These are phyloP conservation scores for Hippoglossus stenolepis DNA, from an alignment of 2,113 vertebrate species.

Conservation along the genomic window DNA sequence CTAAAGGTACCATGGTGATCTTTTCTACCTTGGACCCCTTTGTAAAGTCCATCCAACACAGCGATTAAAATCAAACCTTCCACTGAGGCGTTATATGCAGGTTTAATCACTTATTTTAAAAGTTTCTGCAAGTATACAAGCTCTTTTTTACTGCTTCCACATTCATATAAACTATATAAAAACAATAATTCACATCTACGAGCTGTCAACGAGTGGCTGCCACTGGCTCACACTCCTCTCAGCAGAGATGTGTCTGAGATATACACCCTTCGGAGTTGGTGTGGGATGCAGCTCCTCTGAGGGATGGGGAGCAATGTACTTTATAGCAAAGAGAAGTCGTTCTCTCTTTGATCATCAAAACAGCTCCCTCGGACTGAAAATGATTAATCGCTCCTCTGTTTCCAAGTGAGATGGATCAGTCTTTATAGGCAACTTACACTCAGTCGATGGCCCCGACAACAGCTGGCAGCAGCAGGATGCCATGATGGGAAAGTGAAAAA, in stretches of 20 bases:
- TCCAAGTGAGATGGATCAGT: not conserved
- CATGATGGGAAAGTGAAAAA: not conserved
- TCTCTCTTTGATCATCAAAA: slow-evolving; percentile 18
- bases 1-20: not conserved
- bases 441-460: not conserved
- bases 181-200: slow-evolving; percentile 31
- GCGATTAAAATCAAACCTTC: not conserved
- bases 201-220: slow-evolving; percentile 35
- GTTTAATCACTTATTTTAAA: slow-evolving; percentile 18
- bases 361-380: slow-evolving; percentile 13
- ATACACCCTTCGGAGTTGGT: slow-evolving; percentile 16
- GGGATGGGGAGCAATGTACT: slow-evolving; percentile 7
- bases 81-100: too few relatives aligned
- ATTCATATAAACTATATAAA: slow-evolving; percentile 11
- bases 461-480: slow-evolving; percentile 14
- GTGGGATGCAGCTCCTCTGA: slow-evolving; percentile 3
- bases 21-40: slow-evolving; percentile 13
- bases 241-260: slow-evolving; percentile 24
- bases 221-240: slow-evolving; percentile 35
- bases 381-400: slow-evolving; percentile 3
- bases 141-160: slow-evolving; percentile 21
- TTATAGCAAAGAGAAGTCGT: slow-evolving; percentile 1
- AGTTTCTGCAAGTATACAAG: not conserved
- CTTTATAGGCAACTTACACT: not conserved
- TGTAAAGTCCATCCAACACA: not conserved